These are phyloP conservation scores for Erythrocercus mccallii DNA, from an alignment of 2,113 vertebrate genomes.

Conservation along the genomic window DNA sequence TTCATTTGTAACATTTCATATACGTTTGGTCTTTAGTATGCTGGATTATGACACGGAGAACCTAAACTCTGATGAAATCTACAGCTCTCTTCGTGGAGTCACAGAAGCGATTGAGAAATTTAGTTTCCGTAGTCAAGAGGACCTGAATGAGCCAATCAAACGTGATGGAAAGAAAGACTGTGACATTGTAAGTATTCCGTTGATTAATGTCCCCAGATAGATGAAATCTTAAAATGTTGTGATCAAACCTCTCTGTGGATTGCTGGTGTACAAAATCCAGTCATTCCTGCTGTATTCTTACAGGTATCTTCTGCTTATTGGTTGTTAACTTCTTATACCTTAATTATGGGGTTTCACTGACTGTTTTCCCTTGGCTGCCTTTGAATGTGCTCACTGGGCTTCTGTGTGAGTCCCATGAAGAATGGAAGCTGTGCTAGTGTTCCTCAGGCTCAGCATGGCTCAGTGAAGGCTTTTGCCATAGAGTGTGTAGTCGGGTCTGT, in stretches of 20 bases:
- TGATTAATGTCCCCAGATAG: not conserved
- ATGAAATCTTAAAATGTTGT: not conserved
- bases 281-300: not conserved
- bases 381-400: not conserved
- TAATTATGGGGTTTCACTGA: not conserved
- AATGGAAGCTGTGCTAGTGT: not conserved
- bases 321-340: not conserved
- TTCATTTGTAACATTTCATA: slow-evolving; percentile 46
- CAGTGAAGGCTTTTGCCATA: not conserved
- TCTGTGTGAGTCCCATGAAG: not conserved
- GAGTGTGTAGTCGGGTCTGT: not conserved
- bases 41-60: slow-evolving; percentile 98
- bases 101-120: slow-evolving; percentile 98
- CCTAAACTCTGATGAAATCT: slow-evolving; percentile 99
- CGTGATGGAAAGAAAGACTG: slow-evolving; percentile 91
- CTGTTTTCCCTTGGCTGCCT: not conserved
- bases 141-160: slow-evolving; percentile 92
- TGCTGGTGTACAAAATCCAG: not conserved
- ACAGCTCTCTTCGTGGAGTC: slow-evolving; percentile 96
- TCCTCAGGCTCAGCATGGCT: not conserved
- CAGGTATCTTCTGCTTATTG: not conserved
- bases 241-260: not conserved
- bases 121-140: slow-evolving; percentile 97
- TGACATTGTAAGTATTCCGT: slow-evolving; percentile 79
- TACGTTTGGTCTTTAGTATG: slow-evolving; percentile 82